These are phyloP conservation scores for Cataglyphis rosenhaueri DNA, from an alignment of 2,888 invertebrate genomes.

Conservation along the genomic window DNA sequence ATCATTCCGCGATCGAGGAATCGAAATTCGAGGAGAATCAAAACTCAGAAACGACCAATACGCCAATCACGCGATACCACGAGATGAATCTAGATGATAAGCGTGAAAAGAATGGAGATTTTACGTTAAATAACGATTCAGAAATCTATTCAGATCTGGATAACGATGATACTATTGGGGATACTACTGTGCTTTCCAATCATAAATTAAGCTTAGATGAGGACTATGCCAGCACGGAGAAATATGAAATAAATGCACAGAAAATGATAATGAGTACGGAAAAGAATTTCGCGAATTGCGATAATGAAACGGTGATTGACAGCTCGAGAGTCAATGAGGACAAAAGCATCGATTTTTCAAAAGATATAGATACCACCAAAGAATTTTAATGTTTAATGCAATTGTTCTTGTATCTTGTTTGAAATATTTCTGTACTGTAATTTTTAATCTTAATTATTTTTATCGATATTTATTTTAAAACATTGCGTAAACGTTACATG, in stretches of 20 bases:
- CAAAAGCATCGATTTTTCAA: constrained; percentile 34
- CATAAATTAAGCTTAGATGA: constrained; percentile 63
- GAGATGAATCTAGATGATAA: constrained; percentile 69
- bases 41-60: constrained; percentile 41
- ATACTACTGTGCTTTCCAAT: constrained; percentile 48
- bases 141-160: neutral
- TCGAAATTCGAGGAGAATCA: constrained; percentile 63
- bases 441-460: neutral
- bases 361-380: constrained; percentile 77
- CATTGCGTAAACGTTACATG: neutral
- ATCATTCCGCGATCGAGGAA: constrained; percentile 77
- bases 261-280: constrained; percentile 59
- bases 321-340: constrained; percentile 32
- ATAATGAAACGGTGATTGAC: constrained; percentile 34
- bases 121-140: constrained; percentile 1
- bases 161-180: neutral
- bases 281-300: constrained; percentile 51
- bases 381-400: constrained; percentile 74
- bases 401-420: constrained; percentile 19
- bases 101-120: constrained; percentile 8
- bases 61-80: constrained; percentile 67
- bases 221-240: constrained; percentile 67
- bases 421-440: constrained; percentile 5
- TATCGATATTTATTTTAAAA: neutral
- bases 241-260: constrained; percentile 62